A percentile compares a stretch with the other conserved stretches of the same genome.
These are phyloP conservation scores for Notiomystis cincta DNA, from an alignment of 2,113 vertebrate genomes.

Conservation along the genomic window DNA sequence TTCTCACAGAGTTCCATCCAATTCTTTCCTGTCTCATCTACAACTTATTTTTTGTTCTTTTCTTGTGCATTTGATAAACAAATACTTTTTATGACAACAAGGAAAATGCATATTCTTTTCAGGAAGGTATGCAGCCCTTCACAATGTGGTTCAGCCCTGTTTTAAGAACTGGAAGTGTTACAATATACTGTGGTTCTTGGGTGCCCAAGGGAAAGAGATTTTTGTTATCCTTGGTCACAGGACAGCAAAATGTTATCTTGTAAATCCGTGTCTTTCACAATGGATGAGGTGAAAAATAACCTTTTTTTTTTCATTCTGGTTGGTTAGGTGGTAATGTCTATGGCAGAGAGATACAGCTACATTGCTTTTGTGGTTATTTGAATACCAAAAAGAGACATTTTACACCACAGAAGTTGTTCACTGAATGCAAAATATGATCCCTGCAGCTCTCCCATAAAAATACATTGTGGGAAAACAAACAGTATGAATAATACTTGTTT, in stretches of 20 bases:
- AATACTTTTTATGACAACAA: background rate
- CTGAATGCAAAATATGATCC: background rate
- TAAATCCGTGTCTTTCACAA: conserved; percentile 34
- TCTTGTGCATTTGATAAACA: background rate
- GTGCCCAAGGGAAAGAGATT: conserved; percentile 40
- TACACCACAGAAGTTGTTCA: background rate
- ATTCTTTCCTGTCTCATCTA: background rate
- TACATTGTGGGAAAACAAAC: background rate
- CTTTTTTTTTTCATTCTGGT: background rate
- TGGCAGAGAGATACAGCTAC: background rate
- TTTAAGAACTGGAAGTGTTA: conserved; percentile 9
- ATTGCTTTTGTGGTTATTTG: background rate
- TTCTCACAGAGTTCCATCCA: background rate
- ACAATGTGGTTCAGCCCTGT: background rate
- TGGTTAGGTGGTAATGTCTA: conserved; percentile 31
- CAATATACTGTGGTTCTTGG: conserved; percentile 7
- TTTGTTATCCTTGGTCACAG: conserved; percentile 24
- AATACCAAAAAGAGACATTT: conserved; percentile 13
- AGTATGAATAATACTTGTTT: background rate
- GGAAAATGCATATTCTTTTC: background rate
- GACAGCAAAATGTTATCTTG: background rate
- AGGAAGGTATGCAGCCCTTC: background rate
- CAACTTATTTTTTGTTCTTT: background rate
- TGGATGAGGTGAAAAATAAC: conserved; percentile 37
- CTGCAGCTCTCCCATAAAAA: background rate